Percentiles rank a stretch among this genome's conserved stretches.
phyloP scores from a whole-genome alignment of 2,888 invertebrate genomes.

The Lottia scabra region DNA sequence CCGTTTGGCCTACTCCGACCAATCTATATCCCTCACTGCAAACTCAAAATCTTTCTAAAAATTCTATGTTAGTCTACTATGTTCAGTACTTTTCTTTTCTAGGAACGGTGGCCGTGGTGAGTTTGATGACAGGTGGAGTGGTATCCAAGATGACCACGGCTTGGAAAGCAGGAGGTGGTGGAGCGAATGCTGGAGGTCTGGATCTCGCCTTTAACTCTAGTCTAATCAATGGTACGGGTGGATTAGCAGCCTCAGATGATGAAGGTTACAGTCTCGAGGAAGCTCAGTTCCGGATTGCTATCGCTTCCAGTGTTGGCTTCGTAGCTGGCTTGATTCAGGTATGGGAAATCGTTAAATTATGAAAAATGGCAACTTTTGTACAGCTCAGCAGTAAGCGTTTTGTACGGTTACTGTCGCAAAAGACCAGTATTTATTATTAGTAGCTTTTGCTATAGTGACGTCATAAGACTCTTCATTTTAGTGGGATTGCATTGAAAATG shows the following conservation, averaged over 20 bases:
- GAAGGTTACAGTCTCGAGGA: constrained; percentile 21
- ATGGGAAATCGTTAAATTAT: neutral
- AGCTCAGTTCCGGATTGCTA: constrained; percentile 68
- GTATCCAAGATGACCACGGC: constrained; percentile 34
- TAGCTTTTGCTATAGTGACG: too few species aligned
- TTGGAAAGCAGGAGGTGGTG: constrained; percentile 18
- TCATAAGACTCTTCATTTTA: too few species aligned
- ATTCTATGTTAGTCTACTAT: too few species aligned
- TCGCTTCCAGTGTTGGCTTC: constrained; percentile 50
- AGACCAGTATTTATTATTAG: too few species aligned
- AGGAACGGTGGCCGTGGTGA: constrained; percentile 67
- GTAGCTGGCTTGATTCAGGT: constrained; percentile 50
- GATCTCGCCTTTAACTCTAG: constrained; percentile 6
- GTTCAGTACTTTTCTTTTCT: neutral
- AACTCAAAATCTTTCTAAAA: too few species aligned
- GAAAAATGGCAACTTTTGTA: too few species aligned
- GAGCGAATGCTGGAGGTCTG: constrained; percentile 4
- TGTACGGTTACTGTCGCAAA: too few species aligned
- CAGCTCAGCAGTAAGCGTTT: too few species aligned
- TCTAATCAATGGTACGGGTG: constrained; percentile 7
- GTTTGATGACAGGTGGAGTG: constrained; percentile 61
- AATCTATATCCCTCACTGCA: too few species aligned
- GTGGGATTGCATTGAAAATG: too few species aligned
- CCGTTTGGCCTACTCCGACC: too few species aligned
- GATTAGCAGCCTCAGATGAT: neutral